A percentile compares a stretch with the other conserved stretches of the same genome.
These are phyloP conservation scores for Ectemnius continuus DNA, from an alignment of 2,888 invertebrate genomes.

Conservation along the genomic window DNA sequence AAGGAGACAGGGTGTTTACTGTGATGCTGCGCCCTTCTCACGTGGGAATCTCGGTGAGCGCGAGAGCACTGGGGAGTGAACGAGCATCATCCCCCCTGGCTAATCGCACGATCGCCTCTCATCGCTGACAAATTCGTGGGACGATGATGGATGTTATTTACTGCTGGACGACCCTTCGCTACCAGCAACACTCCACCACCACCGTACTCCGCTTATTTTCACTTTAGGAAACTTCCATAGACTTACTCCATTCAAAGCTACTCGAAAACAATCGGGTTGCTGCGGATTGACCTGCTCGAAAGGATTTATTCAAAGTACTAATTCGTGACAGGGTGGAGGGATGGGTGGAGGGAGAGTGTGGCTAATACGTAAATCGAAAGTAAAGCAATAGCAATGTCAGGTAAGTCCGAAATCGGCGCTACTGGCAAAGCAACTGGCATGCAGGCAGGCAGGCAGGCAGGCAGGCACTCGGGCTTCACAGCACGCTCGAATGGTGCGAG, in stretches of 20 bases:
- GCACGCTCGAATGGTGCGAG: constrained; percentile 29
- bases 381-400: constrained; percentile 17
- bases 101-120: constrained; percentile 72
- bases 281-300: too few relatives aligned
- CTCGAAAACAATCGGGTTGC: too few relatives aligned
- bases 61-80: constrained; percentile 47
- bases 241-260: too few relatives aligned
- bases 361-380: constrained; percentile 10
- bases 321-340: too few relatives aligned
- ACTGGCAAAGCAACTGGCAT: constrained; percentile 14
- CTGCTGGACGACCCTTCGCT: constrained; percentile 25
- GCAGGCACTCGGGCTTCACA: not conserved
- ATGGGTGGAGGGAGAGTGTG: not conserved
- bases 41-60: constrained; percentile 71
- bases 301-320: too few relatives aligned
- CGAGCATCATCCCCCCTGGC: constrained; percentile 57
- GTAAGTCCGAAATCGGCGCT: constrained; percentile 33
- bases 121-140: constrained; percentile 74
- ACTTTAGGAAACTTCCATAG: too few relatives aligned
- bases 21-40: constrained; percentile 62
- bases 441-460: too few relatives aligned
- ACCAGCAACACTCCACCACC: too few relatives aligned
- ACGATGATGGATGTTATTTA: constrained; percentile 74
- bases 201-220: too few relatives aligned
- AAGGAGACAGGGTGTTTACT: constrained; percentile 51